Conservation (phyloP, 2,888 invertebrate genomes). For the Lasioglossum oenotherae region DNA sequence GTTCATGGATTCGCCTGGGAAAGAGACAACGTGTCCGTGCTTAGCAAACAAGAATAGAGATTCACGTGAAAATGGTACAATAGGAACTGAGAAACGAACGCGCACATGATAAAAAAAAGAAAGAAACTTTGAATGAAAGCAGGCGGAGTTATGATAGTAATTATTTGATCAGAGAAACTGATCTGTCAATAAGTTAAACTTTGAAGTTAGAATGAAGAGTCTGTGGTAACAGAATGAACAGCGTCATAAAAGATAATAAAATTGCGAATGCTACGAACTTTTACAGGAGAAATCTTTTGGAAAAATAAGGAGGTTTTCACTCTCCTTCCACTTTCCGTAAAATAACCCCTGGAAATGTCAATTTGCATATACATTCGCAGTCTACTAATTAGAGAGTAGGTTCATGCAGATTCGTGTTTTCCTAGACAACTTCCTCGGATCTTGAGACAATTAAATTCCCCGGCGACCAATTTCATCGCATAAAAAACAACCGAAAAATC, state of each 20-base stretch:
- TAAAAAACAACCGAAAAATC: not conserved
- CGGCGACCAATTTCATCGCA: not conserved
- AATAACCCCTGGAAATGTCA: not conserved
- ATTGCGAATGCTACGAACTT: not conserved
- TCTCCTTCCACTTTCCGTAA: not conserved
- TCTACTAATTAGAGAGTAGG: not conserved
- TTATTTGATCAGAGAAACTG: not conserved
- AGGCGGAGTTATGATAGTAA: not conserved
- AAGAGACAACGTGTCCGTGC: not conserved
- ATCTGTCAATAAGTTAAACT: not conserved
- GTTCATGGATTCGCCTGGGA: not conserved
- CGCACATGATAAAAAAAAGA: too few relatives aligned
- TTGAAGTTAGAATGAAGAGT: not conserved
- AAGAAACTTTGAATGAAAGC: not conserved
- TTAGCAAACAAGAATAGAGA: not conserved
- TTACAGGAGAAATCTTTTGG: not conserved
- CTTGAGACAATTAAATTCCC: not conserved
- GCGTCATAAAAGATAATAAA: not conserved
- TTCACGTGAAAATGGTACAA: not conserved
- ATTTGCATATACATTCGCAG: not conserved
- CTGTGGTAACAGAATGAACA: not conserved
- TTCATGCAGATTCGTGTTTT: not conserved
- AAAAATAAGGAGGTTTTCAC: not conserved
- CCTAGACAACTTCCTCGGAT: not conserved
- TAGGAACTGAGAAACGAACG: too few relatives aligned